Evolutionary conservation across 2,888 invertebrate species (phyloP).

Genomic region (Blastobasis adustella): DNA sequence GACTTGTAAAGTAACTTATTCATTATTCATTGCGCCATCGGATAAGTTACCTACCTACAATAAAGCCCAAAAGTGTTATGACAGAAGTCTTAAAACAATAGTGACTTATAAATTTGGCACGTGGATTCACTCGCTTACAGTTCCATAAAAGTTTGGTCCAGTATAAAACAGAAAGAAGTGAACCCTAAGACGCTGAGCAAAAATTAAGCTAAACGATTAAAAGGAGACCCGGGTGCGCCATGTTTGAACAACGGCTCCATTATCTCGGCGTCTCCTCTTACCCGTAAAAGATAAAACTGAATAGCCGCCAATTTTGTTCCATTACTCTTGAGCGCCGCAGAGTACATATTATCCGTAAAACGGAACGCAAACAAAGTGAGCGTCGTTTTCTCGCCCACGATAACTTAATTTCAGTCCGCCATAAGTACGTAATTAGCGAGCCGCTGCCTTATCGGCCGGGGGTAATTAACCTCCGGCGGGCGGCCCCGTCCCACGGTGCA

Average conservation of each 20-base stretch:
- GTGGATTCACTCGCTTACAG: too few species aligned
- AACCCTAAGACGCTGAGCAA: conserved; percentile 21
- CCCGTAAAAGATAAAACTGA: conserved; percentile 64
- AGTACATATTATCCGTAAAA: conserved; percentile 70
- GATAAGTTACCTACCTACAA: too few species aligned
- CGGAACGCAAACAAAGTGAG: conserved; percentile 72
- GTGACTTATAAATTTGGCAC: too few species aligned
- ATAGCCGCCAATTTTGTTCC: conserved; percentile 69
- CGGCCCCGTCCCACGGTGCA: conserved; percentile 39
- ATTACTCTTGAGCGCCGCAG: conserved; percentile 61
- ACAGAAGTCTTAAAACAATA: too few species aligned
- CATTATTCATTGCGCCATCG: neutral
- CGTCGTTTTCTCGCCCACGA: conserved; percentile 70
- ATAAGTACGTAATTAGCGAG: conserved; percentile 75
- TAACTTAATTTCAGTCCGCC: conserved; percentile 74
- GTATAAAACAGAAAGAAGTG: neutral
- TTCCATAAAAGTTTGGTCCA: too few species aligned
- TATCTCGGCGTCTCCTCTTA: conserved; percentile 50
- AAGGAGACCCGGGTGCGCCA: conserved; percentile 46
- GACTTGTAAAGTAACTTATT: conserved; percentile 16
- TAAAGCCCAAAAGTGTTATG: too few species aligned
- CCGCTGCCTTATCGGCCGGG: conserved; percentile 74
- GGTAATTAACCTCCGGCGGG: conserved; percentile 71
- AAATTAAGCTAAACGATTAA: conserved; percentile 68
- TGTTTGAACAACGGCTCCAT: conserved; percentile 65